Conservation (phyloP, 1,140 invertebrate species). For the Hylaeus anthracinus region DNA sequence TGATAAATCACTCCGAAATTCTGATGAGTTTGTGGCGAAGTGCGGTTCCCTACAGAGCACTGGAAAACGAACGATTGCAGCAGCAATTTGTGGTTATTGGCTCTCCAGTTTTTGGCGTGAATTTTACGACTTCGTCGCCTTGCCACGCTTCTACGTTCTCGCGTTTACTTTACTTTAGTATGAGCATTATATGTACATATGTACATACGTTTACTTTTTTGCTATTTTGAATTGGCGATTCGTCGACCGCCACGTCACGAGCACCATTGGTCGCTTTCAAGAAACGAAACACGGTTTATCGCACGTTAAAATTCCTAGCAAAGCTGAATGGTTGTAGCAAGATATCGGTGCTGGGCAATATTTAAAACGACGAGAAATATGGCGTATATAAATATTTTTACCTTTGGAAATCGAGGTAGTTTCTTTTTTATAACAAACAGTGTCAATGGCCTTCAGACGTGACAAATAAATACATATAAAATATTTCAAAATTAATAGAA, state of each 20-base stretch:
- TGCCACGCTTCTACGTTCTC: neutral
- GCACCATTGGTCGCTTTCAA: neutral
- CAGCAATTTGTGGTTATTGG: conserved; percentile 49
- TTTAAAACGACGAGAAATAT: too few species aligned
- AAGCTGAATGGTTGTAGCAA: too few species aligned
- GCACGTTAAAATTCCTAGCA: too few species aligned
- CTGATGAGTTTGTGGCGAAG: conserved; percentile 20
- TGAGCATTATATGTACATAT: neutral
- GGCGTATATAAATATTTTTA: too few species aligned
- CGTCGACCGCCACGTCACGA: neutral
- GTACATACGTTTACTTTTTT: neutral
- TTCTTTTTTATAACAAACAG: too few species aligned
- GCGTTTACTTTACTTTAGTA: neutral
- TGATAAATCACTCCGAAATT: conserved; percentile 56
- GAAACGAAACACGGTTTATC: too few species aligned
- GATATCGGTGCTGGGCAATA: too few species aligned
- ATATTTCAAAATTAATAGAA: too few species aligned
- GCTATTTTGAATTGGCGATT: neutral
- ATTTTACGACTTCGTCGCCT: conserved; percentile 18
- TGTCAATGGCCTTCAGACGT: too few species aligned
- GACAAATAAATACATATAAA: neutral
- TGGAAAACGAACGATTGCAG: conserved; percentile 38
- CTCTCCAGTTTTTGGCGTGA: conserved; percentile 38
- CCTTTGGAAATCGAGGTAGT: too few species aligned
- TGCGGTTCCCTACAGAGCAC: conserved; percentile 18